Evolutionary conservation across 35 echinoderm and acorn worm genomes (phyloP), one percentile per base, ranked within the genome.

Genomic region (Stichopus chloronotus): DNA sequence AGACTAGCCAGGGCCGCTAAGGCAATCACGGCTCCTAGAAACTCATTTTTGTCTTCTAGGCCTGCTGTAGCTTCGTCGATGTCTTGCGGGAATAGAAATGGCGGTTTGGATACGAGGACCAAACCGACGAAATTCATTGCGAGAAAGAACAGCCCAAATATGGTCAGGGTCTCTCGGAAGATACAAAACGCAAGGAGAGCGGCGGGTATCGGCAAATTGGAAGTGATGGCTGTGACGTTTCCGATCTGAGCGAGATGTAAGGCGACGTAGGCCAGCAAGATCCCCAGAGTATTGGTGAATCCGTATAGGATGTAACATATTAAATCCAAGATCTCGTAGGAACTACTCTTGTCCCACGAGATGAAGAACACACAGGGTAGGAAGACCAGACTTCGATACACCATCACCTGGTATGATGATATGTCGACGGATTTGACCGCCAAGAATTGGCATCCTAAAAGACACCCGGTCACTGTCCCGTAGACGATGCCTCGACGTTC

Each of bases 151-250:
- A 71, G 13, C 20, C 52, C 65, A 72, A 89, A 72, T 63, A 69
- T n/a, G 16, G 59, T 72, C 11, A 89, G 43, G 6, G n/a, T 20
- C 57, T 89, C 87, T 54, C 61, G 12, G 24, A 89, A 61, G 16
- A 89, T 16, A 3, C 17, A 69, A 4, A 61, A 71, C 10, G 57
- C 61, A 71, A 89, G 61, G 4, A 89, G 12, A 14, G 87, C 30
- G 12, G 87, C 59, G 20, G 87, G 63, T 4, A 89, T 72, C 55
- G 87, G 87, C 52, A 89, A 8, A 72, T 89, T 89, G 22, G 87
- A 63, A 61, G 17, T 71, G 8, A 89, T 89, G 19, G 60, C 59
- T 21, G 17, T 89, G 5, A 89, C 87, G 87, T 89, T 89, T 25
- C 87, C 87, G 61, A 53, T 25, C 3, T 89, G 59, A 52, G 59